A percentile compares a stretch with the other conserved stretches of the same genome.
These are phyloP conservation scores for Desoria tigrina DNA, from an alignment of 2,888 invertebrate genomes.

Conservation along the genomic window DNA sequence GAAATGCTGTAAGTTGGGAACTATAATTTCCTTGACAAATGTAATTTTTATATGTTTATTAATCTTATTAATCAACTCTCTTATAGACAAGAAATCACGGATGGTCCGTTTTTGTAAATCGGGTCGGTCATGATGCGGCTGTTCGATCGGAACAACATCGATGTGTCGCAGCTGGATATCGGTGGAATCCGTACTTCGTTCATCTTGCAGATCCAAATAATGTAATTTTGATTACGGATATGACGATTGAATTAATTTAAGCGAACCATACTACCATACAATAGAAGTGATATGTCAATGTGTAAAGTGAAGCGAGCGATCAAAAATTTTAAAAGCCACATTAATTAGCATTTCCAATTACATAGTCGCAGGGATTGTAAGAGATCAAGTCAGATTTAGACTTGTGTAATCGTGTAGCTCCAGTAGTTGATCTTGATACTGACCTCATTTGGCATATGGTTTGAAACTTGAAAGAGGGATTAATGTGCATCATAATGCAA, in stretches of 20 bases:
- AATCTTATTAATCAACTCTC: background rate
- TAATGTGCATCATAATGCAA: no score
- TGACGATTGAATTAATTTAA: background rate
- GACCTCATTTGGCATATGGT: no score
- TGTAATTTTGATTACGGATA: conserved; percentile 61
- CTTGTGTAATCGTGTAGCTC: no score
- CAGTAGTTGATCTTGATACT: no score
- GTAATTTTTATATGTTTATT: conserved; percentile 3
- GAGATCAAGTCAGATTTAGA: no score
- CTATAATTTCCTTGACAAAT: conserved; percentile 32
- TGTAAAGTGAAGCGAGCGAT: no score
- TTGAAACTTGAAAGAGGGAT: no score
- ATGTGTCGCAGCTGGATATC: conserved; percentile 87
- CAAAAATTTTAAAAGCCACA: no score
- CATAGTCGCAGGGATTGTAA: no score
- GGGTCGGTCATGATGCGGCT: conserved; percentile 86
- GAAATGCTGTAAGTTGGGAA: conserved; percentile 67
- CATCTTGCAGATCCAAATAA: conserved; percentile 86
- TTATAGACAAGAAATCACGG: conserved; percentile 75
- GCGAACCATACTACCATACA: no score
- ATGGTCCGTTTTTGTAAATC: conserved; percentile 84
- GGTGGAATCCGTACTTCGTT: conserved; percentile 88
- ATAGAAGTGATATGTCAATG: no score
- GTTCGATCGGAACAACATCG: conserved; percentile 76
- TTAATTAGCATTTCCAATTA: no score